A percentile compares a stretch with the other conserved stretches of the same genome.
Conservation (phyloP, 2,888 invertebrate species). For the Cantharis rufa region DNA sequence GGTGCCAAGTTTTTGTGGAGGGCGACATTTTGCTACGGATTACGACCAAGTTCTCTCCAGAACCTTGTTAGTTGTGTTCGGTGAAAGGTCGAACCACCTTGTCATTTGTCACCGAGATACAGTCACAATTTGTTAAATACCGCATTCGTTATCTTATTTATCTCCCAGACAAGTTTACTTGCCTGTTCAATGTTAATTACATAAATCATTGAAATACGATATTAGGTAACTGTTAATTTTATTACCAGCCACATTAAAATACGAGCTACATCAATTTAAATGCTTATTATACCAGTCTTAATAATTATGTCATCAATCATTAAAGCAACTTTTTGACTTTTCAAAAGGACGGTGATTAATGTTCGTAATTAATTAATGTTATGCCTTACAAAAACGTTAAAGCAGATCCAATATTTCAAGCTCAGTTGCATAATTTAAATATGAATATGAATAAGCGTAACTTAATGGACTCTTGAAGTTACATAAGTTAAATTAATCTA, state of each 20-base stretch:
- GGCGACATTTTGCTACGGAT: constrained; percentile 34
- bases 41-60: constrained; percentile 21
- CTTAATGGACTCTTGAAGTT: background rate
- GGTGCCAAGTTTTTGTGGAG: constrained; percentile 35
- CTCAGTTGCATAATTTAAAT: constrained; percentile 17
- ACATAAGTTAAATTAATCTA: background rate
- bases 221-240: constrained; percentile 28
- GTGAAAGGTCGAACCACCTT: constrained; percentile 36
- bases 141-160: constrained; percentile 38
- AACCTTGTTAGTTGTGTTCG: constrained; percentile 32
- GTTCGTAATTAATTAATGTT: constrained; percentile 41
- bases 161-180: constrained; percentile 31
- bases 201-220: constrained; percentile 27
- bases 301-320: constrained; percentile 46
- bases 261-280: constrained; percentile 28
- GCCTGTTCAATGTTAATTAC: constrained; percentile 31
- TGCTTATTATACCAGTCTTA: constrained; percentile 26
- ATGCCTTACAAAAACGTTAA: constrained; percentile 16
- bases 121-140: constrained; percentile 41
- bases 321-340: constrained; percentile 23
- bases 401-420: constrained; percentile 24
- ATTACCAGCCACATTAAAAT: constrained; percentile 25
- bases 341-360: constrained; percentile 38
- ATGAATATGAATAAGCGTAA: background rate
- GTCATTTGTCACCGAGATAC: constrained; percentile 38